A percentile compares a stretch with the other conserved stretches of the same genome.
phyloP scores from a whole-genome alignment of 2,113 vertebrate genomes.

The Dromaius novaehollandiae region DNA sequence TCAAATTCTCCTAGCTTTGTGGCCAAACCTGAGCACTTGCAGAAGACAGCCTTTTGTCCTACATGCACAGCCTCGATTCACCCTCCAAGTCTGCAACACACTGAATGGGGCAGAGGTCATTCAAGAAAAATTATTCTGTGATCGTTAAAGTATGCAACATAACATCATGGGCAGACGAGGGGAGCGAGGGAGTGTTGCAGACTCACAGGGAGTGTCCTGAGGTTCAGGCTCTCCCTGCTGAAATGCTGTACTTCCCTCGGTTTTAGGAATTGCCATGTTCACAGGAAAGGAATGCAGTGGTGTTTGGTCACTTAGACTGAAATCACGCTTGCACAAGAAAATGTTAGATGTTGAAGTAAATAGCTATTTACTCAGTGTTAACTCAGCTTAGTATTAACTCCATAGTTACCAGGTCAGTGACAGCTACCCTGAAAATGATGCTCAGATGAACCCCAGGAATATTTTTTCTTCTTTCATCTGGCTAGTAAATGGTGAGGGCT shows the following conservation, averaged over 20 bases:
- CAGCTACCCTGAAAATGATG: neutral
- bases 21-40: neutral
- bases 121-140: slow-evolving; percentile 44
- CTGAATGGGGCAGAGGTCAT: slow-evolving; percentile 25
- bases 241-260: slow-evolving; percentile 30
- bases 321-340: slow-evolving; percentile 52
- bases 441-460: neutral
- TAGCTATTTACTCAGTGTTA: slow-evolving; percentile 34
- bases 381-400: neutral
- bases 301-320: slow-evolving; percentile 31
- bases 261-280: slow-evolving; percentile 45
- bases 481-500: neutral
- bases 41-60: neutral
- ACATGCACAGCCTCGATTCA: neutral
- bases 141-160: slow-evolving; percentile 60
- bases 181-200: slow-evolving; percentile 23
- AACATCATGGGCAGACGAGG: slow-evolving; percentile 52
- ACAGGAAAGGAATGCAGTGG: slow-evolving; percentile 62
- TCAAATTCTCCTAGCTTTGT: neutral
- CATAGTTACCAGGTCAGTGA: neutral
- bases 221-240: slow-evolving; percentile 48
- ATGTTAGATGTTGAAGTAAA: slow-evolving; percentile 52
- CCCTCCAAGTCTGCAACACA: neutral
- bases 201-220: slow-evolving; percentile 63
- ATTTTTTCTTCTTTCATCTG: neutral